These are phyloP conservation scores for Fringilla coelebs DNA, from an alignment of 2,797 vertebrate genomes.

Conservation along the genomic window DNA sequence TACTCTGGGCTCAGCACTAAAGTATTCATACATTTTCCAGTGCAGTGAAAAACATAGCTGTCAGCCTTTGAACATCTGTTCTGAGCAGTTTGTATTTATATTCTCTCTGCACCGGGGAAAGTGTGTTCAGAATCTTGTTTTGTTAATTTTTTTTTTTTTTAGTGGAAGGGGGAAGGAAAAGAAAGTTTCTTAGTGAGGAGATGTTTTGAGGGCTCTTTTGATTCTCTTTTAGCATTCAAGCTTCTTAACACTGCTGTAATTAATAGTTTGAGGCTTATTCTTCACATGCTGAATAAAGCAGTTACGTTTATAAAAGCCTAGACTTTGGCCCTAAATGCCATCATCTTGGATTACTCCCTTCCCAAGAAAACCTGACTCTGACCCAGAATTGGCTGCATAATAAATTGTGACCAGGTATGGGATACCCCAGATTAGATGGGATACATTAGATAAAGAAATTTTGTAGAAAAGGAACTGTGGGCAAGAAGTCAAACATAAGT, in stretches of 20 bases:
- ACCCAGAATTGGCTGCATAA: neutral
- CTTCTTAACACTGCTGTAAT: neutral
- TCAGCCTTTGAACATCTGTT: conserved; percentile 34
- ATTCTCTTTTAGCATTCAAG: neutral
- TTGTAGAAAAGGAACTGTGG: neutral
- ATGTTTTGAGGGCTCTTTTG: neutral
- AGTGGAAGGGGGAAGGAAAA: neutral
- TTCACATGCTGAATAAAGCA: neutral
- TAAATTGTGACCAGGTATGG: neutral
- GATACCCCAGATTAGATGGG: neutral
- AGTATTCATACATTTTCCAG: neutral
- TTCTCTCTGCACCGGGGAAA: neutral
- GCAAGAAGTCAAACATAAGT: fast-evolving
- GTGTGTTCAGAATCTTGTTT: neutral
- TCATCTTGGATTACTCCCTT: neutral
- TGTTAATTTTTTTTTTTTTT: neutral
- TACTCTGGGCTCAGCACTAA: neutral
- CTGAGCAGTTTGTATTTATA: neutral
- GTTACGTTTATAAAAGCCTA: neutral
- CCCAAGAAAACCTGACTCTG: neutral
- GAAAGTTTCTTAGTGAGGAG: neutral
- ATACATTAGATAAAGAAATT: neutral
- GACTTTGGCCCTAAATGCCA: neutral
- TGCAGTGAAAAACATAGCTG: neutral
- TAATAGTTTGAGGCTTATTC: neutral